phyloP scores from a whole-genome alignment of 2,113 vertebrate genomes.

The Oryctolagus cuniculus region DNA sequence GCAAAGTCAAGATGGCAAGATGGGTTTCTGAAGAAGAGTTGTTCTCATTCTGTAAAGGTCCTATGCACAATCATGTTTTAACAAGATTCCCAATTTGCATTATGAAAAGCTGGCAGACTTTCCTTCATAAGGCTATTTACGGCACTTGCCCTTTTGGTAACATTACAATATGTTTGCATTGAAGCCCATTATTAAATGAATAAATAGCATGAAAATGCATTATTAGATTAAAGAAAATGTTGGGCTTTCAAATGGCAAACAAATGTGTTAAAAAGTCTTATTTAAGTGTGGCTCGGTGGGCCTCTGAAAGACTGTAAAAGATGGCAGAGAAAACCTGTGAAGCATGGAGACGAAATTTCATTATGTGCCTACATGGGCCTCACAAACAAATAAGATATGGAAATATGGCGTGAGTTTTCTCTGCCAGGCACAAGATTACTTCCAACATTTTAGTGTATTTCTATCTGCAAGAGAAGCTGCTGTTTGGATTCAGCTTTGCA shows the following conservation, averaged over 20 bases:
- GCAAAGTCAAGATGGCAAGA: conserved; percentile 72
- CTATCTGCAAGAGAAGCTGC: neutral
- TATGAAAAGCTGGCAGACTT: conserved; percentile 77
- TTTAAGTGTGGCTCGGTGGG: conserved; percentile 26
- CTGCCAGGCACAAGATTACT: neutral
- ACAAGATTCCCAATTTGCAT: conserved; percentile 78
- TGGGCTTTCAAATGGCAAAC: conserved; percentile 71
- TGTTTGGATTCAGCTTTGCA: neutral
- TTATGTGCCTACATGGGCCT: neutral
- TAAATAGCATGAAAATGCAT: conserved; percentile 70
- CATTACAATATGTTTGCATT: conserved; percentile 78
- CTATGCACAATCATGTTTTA: conserved; percentile 76
- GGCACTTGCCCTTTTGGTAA: conserved; percentile 76
- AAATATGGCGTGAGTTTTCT: neutral
- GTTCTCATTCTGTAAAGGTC: conserved; percentile 74
- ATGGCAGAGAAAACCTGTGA: conserved; percentile 9
- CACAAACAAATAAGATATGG: neutral
- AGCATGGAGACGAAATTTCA: conserved; percentile 16
- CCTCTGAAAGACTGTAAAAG: conserved; percentile 45
- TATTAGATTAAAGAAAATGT: conserved; percentile 70
- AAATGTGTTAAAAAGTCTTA: conserved; percentile 64
- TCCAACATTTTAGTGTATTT: neutral
- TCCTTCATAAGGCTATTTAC: conserved; percentile 80
- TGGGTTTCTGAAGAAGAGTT: conserved; percentile 67
- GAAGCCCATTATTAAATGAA: conserved; percentile 65